phyloP scores from a whole-genome alignment of 1,140 invertebrate genomes.

The Drosophila tsacasi region DNA sequence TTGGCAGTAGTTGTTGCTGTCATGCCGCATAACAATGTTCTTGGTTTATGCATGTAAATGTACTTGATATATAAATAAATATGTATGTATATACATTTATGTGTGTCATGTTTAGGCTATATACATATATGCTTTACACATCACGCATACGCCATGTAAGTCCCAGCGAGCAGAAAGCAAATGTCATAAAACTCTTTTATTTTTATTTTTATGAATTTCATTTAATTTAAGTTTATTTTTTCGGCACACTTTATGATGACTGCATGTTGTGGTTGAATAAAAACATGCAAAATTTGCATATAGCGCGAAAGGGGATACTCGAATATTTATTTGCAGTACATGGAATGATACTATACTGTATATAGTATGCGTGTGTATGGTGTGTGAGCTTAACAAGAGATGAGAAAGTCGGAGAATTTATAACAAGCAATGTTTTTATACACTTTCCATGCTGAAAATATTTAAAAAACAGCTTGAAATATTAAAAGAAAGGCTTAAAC shows the following conservation, averaged over 20 bases:
- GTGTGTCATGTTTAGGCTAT: constrained; percentile 62
- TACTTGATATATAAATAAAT: constrained; percentile 9
- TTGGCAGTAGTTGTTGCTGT: constrained; percentile 19
- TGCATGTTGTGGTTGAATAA: constrained; percentile 24
- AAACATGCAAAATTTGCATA: constrained; percentile 36
- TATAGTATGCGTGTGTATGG: not conserved
- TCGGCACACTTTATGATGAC: constrained; percentile 36
- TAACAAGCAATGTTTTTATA: not conserved
- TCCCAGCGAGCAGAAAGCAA: constrained; percentile 37
- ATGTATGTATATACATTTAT: constrained; percentile 12
- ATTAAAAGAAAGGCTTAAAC: too few relatives aligned
- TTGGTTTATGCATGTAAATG: constrained; percentile 30
- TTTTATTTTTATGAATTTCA: constrained; percentile 37
- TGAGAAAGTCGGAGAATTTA: not conserved
- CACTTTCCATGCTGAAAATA: not conserved
- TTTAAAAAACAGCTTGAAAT: not conserved
- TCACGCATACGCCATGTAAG: constrained; percentile 65
- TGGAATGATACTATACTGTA: not conserved
- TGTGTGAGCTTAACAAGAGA: not conserved
- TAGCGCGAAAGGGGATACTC: constrained; percentile 11
- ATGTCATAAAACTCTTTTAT: constrained; percentile 31
- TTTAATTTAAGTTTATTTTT: constrained; percentile 31
- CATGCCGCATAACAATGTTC: constrained; percentile 62
- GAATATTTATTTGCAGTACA: constrained; percentile 34
- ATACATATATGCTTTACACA: constrained; percentile 40